Base-by-base conservation (phyloP, 2,797 vertebrate species). In the Spheniscus humboldti region DNA sequence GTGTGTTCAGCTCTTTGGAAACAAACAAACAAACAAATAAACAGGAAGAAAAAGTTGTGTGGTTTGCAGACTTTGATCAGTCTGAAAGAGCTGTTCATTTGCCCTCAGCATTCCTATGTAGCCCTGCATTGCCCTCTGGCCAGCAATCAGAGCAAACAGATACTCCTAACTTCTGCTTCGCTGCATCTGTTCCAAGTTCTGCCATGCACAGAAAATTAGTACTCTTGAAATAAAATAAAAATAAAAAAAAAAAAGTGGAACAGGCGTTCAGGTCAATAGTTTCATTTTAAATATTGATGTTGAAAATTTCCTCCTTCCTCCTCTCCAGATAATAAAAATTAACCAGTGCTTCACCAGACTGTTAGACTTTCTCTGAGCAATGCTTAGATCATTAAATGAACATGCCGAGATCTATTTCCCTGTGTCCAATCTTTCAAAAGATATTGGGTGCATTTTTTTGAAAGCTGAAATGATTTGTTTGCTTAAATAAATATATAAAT, bases 201-300 rank as follows among this genome's bases (percentile, higher is more conserved):
- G 12, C 73, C 73, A 94, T 86, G 92, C 95, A 96, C 73, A 96
- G 53, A 67, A 97, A 98, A 97, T 97, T 96, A 97, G 88, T 89
- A 69, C 67, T 96, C 92, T 94, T 93, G 43, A 91, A 92, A 92
- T 52, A 63, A 62, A 92, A 57, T 56, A 41, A 59, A 39, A 79
- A 39, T 39, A n/a, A 62, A 82, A 53, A 73, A 63, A 27, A 67
- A 48, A 91, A 94, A 57, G 48, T 91, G 64, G 78, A 90, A 97
- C 96, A 97, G 93, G 87, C 97, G 94, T 95, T 97, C 86, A 62
- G 77, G 75, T 97, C 92, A 97, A 67, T 78, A 92, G 71, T 72
- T 96, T 95, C 86, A 89, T 97, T 96, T 94, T 82, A 95, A 97
- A 96, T 77, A 95, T 90, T 89, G 93, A 90, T 95, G 91, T 72